A percentile compares a stretch with the other conserved stretches of the same genome.
Conservation (phyloP, 2,113 vertebrate species). For the Varanus salvator region DNA sequence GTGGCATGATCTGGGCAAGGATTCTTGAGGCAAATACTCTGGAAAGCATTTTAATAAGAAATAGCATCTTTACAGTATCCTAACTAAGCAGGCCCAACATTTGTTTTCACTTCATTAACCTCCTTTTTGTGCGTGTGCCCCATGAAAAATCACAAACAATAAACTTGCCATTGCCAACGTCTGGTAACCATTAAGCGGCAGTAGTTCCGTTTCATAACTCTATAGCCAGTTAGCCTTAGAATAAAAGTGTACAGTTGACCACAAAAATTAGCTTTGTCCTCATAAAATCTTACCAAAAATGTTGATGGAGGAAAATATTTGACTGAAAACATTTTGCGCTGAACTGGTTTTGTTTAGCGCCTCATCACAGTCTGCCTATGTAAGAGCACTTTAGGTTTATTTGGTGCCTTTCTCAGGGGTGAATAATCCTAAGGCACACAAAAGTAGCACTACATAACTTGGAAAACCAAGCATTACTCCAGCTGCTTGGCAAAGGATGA, state of each 20-base stretch:
- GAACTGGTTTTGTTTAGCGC: conserved; percentile 67
- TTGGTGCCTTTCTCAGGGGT: conserved; percentile 38
- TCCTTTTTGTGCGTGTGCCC: conserved; percentile 42
- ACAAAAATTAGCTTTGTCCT: conserved; percentile 72
- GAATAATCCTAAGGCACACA: conserved; percentile 39
- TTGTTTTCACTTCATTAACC: conserved; percentile 56
- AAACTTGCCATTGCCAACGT: conserved; percentile 59
- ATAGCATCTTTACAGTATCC: neutral
- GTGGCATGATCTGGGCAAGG: conserved; percentile 1
- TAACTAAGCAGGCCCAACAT: conserved; percentile 32
- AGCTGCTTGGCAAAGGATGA: neutral
- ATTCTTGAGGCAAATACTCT: neutral
- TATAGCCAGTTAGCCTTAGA: conserved; percentile 66
- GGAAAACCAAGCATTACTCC: conserved; percentile 5
- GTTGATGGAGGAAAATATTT: conserved; percentile 68
- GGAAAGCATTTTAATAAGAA: neutral
- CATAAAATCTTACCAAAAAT: conserved; percentile 68
- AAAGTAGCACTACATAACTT: conserved; percentile 1
- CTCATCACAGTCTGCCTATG: conserved; percentile 58
- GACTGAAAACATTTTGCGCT: conserved; percentile 62
- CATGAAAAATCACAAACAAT: conserved; percentile 61
- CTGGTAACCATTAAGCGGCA: conserved; percentile 74
- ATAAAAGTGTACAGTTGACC: conserved; percentile 70
- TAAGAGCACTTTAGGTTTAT: conserved; percentile 55
- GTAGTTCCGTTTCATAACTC: conserved; percentile 68